Base-by-base conservation (phyloP, 2,113 vertebrate genomes). In the Gambusia affinis region DNA sequence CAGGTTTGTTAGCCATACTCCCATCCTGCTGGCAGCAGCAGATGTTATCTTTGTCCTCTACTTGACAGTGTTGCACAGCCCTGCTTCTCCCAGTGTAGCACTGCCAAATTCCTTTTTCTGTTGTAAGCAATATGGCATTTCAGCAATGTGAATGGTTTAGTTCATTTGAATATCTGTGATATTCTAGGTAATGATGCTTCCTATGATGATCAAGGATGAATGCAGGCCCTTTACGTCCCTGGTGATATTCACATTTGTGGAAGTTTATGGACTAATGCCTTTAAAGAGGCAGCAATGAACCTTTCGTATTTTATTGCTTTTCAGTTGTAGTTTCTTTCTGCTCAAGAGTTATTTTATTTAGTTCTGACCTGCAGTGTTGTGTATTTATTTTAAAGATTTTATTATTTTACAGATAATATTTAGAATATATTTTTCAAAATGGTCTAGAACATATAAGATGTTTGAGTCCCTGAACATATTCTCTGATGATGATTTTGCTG, bases 1-100 rank as follows among this genome's bases (percentile, higher is more conserved):
- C 60, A 70, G 64, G 47, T 68, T 83, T 70, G 63, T 81, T 76
- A 64, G 73, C 75, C 70, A 67, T 15, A 47, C 35, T 37, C n/a
- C 60, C 57, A 69, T 64, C 70, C 60, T 67, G 44, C 44, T 70
- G 64, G 51, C 60, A 28, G 64, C 72, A 47, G 39, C 71, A 72
- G 62, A 57, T 81, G 73, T 78, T 79, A 54, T 57, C 60, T 77
- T 61, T 73, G 64, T 62, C 69, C 73, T 78, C 47, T 70, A 27
- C 64, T 29, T 83, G 78, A 85, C 67, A 1, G 12, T 72, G 63
- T 60, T 61, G 37, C 62, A 81, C 78, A 78, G 70, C 14, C 71
- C 28, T 76, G 71, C 2, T 61, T 4, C 12, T 30, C 28, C 42
- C 44, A 47, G 54, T 14, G 39, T 63, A 33, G 30, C 47, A 57